Conservation (phyloP, 2,797 vertebrate genomes). For the Spondyliosoma cantharus region DNA sequence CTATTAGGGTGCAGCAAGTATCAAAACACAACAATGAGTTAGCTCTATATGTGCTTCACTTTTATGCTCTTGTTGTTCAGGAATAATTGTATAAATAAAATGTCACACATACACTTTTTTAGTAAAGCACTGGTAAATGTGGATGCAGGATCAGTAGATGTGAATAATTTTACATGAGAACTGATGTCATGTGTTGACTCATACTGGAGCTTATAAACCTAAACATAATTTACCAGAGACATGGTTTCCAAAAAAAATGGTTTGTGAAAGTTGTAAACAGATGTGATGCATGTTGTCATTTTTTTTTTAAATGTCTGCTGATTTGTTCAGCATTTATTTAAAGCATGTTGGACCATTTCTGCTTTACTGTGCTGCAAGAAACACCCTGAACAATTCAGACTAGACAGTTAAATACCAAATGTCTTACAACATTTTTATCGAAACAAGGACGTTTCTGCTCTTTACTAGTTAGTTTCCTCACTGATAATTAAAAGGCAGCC, state of each 20-base stretch:
- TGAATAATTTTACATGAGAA: neutral
- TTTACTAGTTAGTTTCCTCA: neutral
- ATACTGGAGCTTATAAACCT: neutral
- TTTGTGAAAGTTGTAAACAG: neutral
- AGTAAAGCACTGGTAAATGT: neutral
- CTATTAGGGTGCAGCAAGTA: neutral
- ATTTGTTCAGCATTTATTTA: neutral
- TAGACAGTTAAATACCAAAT: neutral
- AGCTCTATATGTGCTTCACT: neutral
- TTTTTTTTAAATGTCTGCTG: neutral
- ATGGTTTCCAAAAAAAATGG: neutral
- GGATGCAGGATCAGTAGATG: neutral
- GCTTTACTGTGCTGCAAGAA: neutral
- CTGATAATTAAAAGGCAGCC: conserved; percentile 4
- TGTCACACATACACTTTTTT: neutral
- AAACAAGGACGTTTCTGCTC: neutral
- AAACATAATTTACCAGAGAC: neutral
- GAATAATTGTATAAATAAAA: neutral
- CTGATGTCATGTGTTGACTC: neutral
- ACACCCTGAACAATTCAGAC: neutral
- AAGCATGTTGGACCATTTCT: neutral
- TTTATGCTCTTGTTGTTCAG: neutral
- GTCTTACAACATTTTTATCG: neutral
- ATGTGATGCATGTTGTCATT: neutral
- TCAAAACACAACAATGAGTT: neutral